A percentile compares a stretch with the other conserved stretches of the same genome.
Evolutionary conservation across 2,113 vertebrate species (phyloP).

Genomic region (Ammodytes marinus): DNA sequence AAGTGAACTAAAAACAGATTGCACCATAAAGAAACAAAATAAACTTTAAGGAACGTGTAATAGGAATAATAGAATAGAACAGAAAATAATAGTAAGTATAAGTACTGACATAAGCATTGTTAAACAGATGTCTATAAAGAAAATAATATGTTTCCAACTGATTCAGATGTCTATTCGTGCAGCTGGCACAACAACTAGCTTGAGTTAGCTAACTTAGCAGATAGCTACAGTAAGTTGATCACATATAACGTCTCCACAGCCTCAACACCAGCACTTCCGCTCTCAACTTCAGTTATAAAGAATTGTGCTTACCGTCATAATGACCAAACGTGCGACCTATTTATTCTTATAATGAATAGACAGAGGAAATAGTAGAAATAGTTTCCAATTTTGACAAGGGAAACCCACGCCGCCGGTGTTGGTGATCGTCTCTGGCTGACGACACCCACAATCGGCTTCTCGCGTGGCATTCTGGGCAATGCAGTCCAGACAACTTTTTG

Average conservation of each 20-base stretch:
- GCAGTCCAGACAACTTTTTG: slow-evolving; percentile 44
- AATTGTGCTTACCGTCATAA: slow-evolving; percentile 79
- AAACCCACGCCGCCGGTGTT: slow-evolving; percentile 78
- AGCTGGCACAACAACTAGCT: slow-evolving; percentile 39
- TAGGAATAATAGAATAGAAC: neutral
- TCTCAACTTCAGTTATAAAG: rapidly evolving
- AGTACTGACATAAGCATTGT: neutral
- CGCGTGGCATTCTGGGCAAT: slow-evolving; percentile 66
- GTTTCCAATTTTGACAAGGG: slow-evolving; percentile 56
- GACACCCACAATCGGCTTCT: slow-evolving; percentile 52
- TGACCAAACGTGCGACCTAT: neutral
- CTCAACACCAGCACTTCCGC: neutral
- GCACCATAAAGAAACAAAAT: neutral
- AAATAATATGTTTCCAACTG: neutral
- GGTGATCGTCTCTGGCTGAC: slow-evolving; percentile 61
- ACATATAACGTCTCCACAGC: neutral
- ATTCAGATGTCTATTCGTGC: slow-evolving; percentile 13
- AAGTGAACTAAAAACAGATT: neutral
- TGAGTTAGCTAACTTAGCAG: slow-evolving; percentile 61
- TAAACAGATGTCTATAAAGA: neutral
- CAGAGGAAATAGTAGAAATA: slow-evolving; percentile 19
- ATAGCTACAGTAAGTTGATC: slow-evolving; percentile 43
- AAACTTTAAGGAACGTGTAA: neutral
- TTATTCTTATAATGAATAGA: neutral
- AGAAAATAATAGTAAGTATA: neutral